A percentile compares a stretch with the other conserved stretches of the same genome.
Evolutionary conservation across 2,888 invertebrate species (phyloP).

Genomic region (Cosmopolites sordidus): DNA sequence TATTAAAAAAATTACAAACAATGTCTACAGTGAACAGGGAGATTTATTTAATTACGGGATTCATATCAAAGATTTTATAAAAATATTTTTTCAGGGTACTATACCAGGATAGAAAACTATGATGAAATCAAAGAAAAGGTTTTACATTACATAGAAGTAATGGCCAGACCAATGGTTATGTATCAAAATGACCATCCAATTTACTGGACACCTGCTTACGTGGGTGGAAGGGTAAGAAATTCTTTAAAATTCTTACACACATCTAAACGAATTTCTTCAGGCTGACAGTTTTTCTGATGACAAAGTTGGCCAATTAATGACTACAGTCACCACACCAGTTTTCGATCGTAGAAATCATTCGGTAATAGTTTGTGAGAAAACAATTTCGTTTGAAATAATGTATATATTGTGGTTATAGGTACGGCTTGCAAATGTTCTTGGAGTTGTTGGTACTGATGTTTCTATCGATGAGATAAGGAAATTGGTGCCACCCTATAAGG

Average conservation of each 20-base stretch:
- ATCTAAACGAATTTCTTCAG: conserved; percentile 45
- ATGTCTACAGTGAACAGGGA: too few species aligned
- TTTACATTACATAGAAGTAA: conserved; percentile 88
- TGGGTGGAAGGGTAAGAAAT: conserved; percentile 69
- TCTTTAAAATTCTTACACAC: background rate
- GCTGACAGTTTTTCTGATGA: conserved; percentile 64
- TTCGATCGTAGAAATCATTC: conserved; percentile 90
- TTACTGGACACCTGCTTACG: conserved; percentile 92
- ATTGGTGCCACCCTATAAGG: conserved; percentile 91
- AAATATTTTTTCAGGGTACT: conserved; percentile 61
- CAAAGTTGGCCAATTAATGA: conserved; percentile 79
- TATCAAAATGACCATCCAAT: conserved; percentile 87
- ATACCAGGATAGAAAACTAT: conserved; percentile 81
- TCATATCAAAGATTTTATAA: background rate
- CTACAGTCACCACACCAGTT: conserved; percentile 90
- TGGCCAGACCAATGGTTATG: conserved; percentile 94
- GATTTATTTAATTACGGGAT: too few species aligned
- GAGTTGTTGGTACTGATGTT: conserved; percentile 96
- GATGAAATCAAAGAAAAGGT: conserved; percentile 90
- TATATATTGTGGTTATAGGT: conserved; percentile 58
- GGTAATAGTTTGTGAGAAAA: conserved; percentile 52
- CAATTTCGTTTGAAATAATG: background rate
- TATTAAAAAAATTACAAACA: too few species aligned
- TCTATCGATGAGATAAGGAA: conserved; percentile 93
- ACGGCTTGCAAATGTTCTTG: conserved; percentile 86